Conservation (phyloP, 1,140 invertebrate species). For the Bombus difficillimus region DNA sequence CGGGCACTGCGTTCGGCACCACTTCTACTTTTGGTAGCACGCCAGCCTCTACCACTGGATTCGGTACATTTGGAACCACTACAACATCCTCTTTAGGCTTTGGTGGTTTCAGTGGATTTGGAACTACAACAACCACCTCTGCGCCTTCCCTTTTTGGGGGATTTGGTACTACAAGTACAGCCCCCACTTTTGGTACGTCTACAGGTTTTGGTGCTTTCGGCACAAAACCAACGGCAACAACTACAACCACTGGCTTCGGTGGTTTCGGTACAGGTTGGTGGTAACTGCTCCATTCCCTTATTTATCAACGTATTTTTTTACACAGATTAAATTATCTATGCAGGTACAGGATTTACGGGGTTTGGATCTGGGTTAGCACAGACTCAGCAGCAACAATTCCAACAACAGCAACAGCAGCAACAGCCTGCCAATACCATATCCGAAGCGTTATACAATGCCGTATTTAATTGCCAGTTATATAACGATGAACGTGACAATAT, state of each 20-base stretch:
- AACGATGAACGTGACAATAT: constrained; percentile 96
- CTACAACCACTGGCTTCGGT: constrained; percentile 51
- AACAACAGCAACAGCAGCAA: constrained; percentile 82
- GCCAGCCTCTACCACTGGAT: constrained; percentile 75
- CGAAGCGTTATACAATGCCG: constrained; percentile 89
- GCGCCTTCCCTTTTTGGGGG: constrained; percentile 47
- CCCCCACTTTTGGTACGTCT: constrained; percentile 80
- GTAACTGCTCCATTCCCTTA: neutral
- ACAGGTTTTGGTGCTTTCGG: constrained; percentile 84
- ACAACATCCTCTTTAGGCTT: constrained; percentile 71
- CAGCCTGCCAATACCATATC: constrained; percentile 85
- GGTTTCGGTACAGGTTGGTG: constrained; percentile 80
- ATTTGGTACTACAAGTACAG: constrained; percentile 72
- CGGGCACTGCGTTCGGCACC: constrained; percentile 68
- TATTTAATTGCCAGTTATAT: constrained; percentile 93
- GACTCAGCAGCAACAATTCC: constrained; percentile 79
- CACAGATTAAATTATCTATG: constrained; percentile 63
- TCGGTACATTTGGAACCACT: constrained; percentile 79
- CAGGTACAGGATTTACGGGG: constrained; percentile 65
- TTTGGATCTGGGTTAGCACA: constrained; percentile 70
- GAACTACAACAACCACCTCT: constrained; percentile 75
- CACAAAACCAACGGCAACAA: constrained; percentile 45
- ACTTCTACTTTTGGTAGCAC: constrained; percentile 77
- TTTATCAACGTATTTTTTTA: neutral
- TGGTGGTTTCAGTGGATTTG: constrained; percentile 77